A percentile compares a stretch with the other conserved stretches of the same genome.
These are phyloP conservation scores for Brenthis ino DNA, from an alignment of 2,888 invertebrate species.

Conservation along the genomic window DNA sequence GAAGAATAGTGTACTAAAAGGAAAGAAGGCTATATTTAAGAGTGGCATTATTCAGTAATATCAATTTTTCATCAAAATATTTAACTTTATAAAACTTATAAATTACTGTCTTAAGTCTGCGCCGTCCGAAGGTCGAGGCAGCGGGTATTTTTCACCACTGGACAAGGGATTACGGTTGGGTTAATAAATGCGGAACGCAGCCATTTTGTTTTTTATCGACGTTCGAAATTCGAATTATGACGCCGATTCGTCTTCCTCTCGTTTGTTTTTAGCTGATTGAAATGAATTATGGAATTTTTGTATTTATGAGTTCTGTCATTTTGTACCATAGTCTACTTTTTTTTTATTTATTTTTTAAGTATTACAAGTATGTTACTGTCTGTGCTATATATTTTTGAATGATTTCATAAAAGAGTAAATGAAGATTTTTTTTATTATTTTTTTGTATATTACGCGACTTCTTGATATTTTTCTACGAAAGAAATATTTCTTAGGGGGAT, in stretches of 20 bases:
- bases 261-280: conserved; percentile 41
- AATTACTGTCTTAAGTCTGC: conserved; percentile 9
- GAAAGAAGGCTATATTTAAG: no score
- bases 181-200: conserved; percentile 70
- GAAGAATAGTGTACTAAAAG: no score
- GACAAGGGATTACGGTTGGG: conserved; percentile 70
- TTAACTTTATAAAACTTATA: conserved; percentile 6
- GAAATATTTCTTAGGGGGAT: no score
- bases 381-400: no score
- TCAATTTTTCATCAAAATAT: neutral
- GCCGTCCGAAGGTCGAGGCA: conserved; percentile 59
- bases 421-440: no score
- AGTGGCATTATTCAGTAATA: no score
- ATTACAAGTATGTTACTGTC: no score
- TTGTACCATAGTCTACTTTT: neutral
- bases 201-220: conserved; percentile 71
- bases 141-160: conserved; percentile 72
- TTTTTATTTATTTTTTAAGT: neutral
- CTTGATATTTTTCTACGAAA: no score
- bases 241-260: conserved; percentile 61
- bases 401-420: no score
- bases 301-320: neutral
- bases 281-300: neutral
- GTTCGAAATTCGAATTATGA: conserved; percentile 72
- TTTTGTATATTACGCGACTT: no score